Base-by-base conservation (phyloP, 1,140 invertebrate species). In the Andricus grossulariae region DNA sequence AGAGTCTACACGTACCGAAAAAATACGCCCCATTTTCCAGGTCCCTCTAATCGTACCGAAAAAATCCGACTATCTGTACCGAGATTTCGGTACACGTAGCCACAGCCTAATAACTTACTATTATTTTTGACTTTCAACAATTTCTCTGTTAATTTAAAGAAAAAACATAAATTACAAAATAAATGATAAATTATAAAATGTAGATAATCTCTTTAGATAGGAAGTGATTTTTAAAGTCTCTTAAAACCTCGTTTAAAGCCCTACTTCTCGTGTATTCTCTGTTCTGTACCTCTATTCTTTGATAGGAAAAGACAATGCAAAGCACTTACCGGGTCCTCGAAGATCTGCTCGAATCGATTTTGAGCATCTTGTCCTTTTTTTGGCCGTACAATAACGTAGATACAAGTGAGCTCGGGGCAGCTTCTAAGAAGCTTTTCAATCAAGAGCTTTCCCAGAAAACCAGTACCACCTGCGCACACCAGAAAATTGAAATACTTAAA, bases 361-460 rank as follows among this genome's bases (percentile, higher is more conserved):
- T 90, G 85, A 8, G 94, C 92, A 83, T 94, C 93, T 87, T 95
- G 94, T n/a, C 94, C 95, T 85, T 95, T 95, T 90, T 97, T 97
- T 19, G 93, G 92, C 82, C 97, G 90, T 60, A 97, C 93, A 50
- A 98, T 90, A 32, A 97, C 90, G 87, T 96, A 98, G 80, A 98
- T 93, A 45, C 92, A 94, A 52, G 93, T 93, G 49, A 98, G 82
- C 76, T 95, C 94, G 15, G 93, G 93, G 88, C 97, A 98, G 32
- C 94, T 94, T 74, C 96, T 92, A 25, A 97, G 89, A 60, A 98
- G 87, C 89, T 97, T 97, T 90, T 97, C 96, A 50, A 97, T 94
- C 39, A 97, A 90, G 21, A 95, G 92, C 89, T 95, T 95, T 15
- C 95, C 95, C 76, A 95, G 91, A 88, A 95, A 96, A 74, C 94